Conservation (phyloP, 35 echinoderm and acorn worm species). For the Lytechinus variegatus region DNA sequence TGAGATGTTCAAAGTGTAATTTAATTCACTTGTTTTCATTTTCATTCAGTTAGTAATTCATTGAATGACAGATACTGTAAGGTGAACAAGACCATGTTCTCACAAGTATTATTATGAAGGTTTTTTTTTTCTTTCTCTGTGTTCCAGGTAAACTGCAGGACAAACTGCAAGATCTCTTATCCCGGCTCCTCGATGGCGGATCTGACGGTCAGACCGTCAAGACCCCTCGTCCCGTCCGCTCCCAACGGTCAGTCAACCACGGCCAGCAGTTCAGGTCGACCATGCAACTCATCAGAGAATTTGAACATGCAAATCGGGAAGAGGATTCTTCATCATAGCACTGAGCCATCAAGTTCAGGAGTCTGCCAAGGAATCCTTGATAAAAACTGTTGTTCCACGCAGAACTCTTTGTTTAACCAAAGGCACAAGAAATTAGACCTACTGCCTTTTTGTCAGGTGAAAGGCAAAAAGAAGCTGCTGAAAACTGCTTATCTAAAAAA, state of each 20-base stretch:
- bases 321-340: not conserved
- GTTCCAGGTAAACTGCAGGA: constrained; percentile 73
- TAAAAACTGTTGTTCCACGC: not conserved
- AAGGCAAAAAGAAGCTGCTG: too few species aligned
- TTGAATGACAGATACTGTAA: too few species aligned
- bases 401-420: not conserved
- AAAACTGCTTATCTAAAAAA: too few species aligned
- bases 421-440: too few species aligned
- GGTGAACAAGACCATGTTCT: too few species aligned
- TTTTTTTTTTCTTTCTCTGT: not conserved
- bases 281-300: constrained; percentile 25
- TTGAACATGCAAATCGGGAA: not conserved
- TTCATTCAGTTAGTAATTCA: too few species aligned
- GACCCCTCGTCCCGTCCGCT: constrained; percentile 54
- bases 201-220: constrained; percentile 52
- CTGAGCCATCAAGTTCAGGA: not conserved
- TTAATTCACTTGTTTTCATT: too few species aligned
- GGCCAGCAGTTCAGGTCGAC: not conserved
- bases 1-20: too few species aligned
- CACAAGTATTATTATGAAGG: not conserved
- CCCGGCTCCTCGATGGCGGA: constrained; percentile 66
- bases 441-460: too few species aligned
- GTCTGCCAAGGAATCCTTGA: not conserved
- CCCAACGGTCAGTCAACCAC: not conserved
- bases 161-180: constrained; percentile 82